Percentiles rank a stretch among this genome's conserved stretches.
phyloP scores from a whole-genome alignment of 1,140 invertebrate genomes.

The Lepidotrigona ventralis region DNA sequence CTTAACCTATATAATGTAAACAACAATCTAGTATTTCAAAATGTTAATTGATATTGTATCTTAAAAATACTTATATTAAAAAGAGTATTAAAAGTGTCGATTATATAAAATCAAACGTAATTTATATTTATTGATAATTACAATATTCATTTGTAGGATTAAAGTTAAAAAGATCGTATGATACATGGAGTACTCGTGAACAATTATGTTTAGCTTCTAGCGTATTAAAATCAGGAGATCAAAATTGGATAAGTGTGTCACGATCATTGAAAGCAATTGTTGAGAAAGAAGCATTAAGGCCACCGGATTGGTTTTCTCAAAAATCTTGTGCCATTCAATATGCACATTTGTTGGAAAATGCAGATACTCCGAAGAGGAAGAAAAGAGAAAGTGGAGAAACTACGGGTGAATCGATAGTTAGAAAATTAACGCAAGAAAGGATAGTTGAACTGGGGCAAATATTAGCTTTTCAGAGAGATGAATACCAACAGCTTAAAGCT shows the following conservation, averaged over 20 bases:
- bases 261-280: conserved; percentile 86
- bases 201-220: conserved; percentile 92
- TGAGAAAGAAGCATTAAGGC: conserved; percentile 84
- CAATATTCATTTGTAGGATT: conserved; percentile 66
- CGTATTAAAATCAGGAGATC: conserved; percentile 93
- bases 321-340: conserved; percentile 96
- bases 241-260: conserved; percentile 96
- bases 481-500: conserved; percentile 86
- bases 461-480: conserved; percentile 85
- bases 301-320: conserved; percentile 94
- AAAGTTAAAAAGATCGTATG: conserved; percentile 87
- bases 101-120: conserved; percentile 7
- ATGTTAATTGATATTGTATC: not conserved
- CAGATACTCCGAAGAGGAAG: conserved; percentile 93
- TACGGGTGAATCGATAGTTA: conserved; percentile 89
- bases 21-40: not conserved
- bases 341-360: conserved; percentile 89
- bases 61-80: not conserved
- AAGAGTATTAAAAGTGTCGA: not conserved
- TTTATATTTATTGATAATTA: conserved; percentile 12
- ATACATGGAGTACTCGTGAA: conserved; percentile 92
- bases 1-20: conserved; percentile 28
- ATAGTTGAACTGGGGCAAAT: conserved; percentile 87
- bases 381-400: conserved; percentile 89
- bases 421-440: conserved; percentile 88